These are phyloP conservation scores for Xiphophorus hellerii DNA, from an alignment of 2,113 vertebrate genomes.

Conservation along the genomic window DNA sequence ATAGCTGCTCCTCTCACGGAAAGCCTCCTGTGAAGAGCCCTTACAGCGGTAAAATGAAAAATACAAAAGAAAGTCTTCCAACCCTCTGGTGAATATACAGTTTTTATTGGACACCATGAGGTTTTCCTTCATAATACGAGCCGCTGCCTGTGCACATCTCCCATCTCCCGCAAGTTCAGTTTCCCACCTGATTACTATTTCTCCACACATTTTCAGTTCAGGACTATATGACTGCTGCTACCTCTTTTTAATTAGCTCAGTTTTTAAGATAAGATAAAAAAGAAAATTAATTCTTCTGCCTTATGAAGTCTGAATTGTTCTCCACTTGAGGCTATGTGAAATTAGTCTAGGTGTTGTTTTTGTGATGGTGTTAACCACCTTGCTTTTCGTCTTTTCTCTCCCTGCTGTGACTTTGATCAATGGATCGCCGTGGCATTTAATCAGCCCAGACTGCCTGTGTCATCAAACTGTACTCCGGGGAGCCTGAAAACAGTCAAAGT, in stretches of 20 bases:
- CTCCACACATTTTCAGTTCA: slow-evolving; percentile 29
- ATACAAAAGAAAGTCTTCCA: slow-evolving; percentile 33
- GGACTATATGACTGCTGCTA: slow-evolving; percentile 19
- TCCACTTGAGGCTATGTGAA: slow-evolving; percentile 25
- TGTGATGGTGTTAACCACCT: slow-evolving; percentile 46
- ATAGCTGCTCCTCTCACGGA: slow-evolving; percentile 7
- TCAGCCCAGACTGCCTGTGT: slow-evolving; percentile 57
- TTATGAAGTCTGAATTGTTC: slow-evolving; percentile 31
- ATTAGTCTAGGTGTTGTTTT: slow-evolving; percentile 34
- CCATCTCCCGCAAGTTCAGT: slow-evolving; percentile 32
- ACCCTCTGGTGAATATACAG: slow-evolving; percentile 21
- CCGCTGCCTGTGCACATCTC: slow-evolving; percentile 53
- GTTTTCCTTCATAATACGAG: slow-evolving; percentile 33
- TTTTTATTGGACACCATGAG: slow-evolving; percentile 47
- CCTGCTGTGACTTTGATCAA: slow-evolving; percentile 59
- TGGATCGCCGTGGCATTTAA: slow-evolving; percentile 73
- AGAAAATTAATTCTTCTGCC: slow-evolving; percentile 9
- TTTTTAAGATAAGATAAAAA: slow-evolving; percentile 15
- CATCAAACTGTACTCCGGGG: slow-evolving; percentile 55
- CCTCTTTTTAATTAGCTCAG: slow-evolving; percentile 40
- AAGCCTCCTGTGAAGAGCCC: slow-evolving; percentile 35
- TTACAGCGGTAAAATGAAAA: slow-evolving; percentile 51
- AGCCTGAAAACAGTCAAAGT: slow-evolving; percentile 34
- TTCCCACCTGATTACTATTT: slow-evolving; percentile 44
- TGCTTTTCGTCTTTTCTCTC: slow-evolving; percentile 35